Conservation (phyloP, 1,140 invertebrate species). For the Euura saliciscinereae region DNA sequence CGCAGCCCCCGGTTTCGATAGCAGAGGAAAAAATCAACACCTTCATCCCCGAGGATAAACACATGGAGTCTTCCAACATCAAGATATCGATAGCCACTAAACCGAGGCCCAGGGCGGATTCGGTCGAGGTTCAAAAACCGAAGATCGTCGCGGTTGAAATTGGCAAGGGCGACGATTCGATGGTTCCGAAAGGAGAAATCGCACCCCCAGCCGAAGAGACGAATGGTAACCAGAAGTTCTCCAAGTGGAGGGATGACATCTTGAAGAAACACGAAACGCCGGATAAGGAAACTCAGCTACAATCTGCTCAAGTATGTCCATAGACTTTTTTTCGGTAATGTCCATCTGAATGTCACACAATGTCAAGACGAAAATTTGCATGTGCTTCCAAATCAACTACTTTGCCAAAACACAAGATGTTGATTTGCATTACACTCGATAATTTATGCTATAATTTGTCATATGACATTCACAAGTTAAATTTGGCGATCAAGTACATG, state of each 20-base stretch:
- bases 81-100: background rate
- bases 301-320: conserved; percentile 48
- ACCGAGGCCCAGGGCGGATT: background rate
- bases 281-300: conserved; percentile 48
- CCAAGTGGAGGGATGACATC: conserved; percentile 51
- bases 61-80: background rate
- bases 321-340: background rate
- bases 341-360: no score
- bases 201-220: no score
- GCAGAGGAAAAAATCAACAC: no score
- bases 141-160: background rate
- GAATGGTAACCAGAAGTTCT: conserved; percentile 35
- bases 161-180: background rate
- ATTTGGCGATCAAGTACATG: no score
- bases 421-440: no score
- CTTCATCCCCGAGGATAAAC: no score
- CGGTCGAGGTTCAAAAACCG: background rate
- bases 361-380: no score
- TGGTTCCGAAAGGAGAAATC: background rate
- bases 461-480: no score
- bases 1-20: no score
- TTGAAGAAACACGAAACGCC: conserved; percentile 45
- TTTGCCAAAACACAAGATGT: no score
- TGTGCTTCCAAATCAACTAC: no score
- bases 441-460: no score